phyloP scores from a whole-genome alignment of 2,797 vertebrate genomes.

The Sebastolobus alascanus region DNA sequence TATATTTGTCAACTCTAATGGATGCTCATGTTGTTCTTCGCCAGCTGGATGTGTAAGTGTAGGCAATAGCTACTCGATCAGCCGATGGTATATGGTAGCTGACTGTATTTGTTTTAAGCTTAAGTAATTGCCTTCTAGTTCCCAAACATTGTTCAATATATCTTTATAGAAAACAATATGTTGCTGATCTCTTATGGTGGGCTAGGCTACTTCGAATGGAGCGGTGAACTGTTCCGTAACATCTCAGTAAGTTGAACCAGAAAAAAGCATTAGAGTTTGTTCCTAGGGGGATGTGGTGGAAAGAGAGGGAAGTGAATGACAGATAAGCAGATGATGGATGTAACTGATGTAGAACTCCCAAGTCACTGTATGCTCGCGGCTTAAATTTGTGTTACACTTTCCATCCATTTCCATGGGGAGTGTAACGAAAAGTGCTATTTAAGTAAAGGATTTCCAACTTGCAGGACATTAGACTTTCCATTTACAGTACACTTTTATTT shows the following conservation, averaged over 20 bases:
- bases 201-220: not conserved
- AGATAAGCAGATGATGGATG: constrained; percentile 10
- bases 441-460: not conserved
- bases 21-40: not conserved
- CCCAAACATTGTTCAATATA: not conserved
- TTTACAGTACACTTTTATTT: constrained; percentile 2
- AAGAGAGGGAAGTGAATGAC: constrained; percentile 22
- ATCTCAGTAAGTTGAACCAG: not conserved
- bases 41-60: not conserved
- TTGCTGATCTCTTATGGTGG: not conserved
- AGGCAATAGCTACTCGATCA: not conserved
- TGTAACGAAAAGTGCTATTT: not conserved
- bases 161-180: not conserved
- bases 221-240: constrained; percentile 32
- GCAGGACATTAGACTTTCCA: not conserved
- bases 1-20: not conserved
- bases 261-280: constrained; percentile 4
- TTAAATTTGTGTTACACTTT: not conserved
- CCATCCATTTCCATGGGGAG: constrained; percentile 8
- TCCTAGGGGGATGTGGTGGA: not conserved
- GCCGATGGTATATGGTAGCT: not conserved
- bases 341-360: not conserved
- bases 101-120: not conserved
- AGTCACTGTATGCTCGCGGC: not conserved
- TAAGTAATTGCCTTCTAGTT: not conserved